A percentile compares a stretch with the other conserved stretches of the same genome.
Conservation (phyloP, 1,140 invertebrate species). For the Apis dorsata region DNA sequence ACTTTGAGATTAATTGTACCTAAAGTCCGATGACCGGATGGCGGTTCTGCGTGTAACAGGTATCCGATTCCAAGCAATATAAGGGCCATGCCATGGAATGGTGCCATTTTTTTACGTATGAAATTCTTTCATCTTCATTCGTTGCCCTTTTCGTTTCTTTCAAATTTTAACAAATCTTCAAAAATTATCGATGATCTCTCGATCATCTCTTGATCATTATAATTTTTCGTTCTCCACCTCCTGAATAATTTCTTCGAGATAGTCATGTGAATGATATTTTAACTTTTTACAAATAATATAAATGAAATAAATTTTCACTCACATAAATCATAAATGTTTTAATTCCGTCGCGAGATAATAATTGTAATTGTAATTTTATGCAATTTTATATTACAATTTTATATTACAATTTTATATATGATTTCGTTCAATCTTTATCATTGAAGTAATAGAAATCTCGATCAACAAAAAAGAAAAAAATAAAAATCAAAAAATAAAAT, state of each 20-base stretch:
- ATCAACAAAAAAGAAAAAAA: background rate
- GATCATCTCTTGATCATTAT: background rate
- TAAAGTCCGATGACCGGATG: slow-evolving; percentile 48
- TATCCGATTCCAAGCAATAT: slow-evolving; percentile 72
- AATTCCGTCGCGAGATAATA: background rate
- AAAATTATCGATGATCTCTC: background rate
- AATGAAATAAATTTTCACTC: background rate
- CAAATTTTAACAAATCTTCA: background rate
- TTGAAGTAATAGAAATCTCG: background rate
- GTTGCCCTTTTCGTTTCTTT: background rate
- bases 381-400: no score
- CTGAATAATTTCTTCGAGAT: no score
- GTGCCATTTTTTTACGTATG: slow-evolving; percentile 71
- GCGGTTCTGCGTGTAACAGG: slow-evolving; percentile 70
- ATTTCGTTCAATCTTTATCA: background rate
- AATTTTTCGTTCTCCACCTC: background rate
- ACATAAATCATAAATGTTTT: background rate
- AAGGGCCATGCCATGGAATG: slow-evolving; percentile 71
- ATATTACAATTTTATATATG: no score
- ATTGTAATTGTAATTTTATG: background rate
- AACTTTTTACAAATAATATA: background rate
- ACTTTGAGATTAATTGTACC: slow-evolving; percentile 40
- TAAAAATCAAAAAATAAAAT: background rate
- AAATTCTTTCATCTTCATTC: slow-evolving; percentile 66
- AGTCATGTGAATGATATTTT: background rate